These are phyloP conservation scores for Sebastolobus altivelis DNA, from an alignment of 2,797 vertebrate species.

Conservation along the genomic window DNA sequence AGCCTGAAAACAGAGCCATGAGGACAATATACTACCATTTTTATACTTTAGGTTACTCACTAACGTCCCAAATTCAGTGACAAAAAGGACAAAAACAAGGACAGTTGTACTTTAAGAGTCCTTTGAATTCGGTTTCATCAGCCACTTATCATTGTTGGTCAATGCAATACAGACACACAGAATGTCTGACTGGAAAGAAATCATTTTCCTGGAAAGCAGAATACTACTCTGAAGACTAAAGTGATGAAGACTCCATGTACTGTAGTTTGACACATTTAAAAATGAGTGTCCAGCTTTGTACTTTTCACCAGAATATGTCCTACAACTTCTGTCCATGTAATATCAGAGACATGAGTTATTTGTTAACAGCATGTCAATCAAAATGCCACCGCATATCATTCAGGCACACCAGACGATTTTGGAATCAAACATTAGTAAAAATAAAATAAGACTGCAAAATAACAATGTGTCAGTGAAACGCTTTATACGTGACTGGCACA, in stretches of 20 bases:
- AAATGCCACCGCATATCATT: background rate
- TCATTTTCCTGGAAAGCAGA: conserved; percentile 20
- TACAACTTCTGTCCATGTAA: background rate
- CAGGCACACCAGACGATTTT: background rate
- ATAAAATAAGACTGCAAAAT: background rate
- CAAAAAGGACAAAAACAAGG: background rate
- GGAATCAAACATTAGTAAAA: background rate
- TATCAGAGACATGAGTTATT: background rate
- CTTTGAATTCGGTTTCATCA: conserved; percentile 9
- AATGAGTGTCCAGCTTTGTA: background rate
- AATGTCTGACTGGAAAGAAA: background rate
- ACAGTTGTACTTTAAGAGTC: background rate
- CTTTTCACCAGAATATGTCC: background rate
- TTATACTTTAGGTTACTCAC: background rate
- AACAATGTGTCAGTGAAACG: background rate
- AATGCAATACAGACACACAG: background rate
- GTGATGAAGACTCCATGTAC: conserved; percentile 1
- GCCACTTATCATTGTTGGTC: conserved; percentile 11
- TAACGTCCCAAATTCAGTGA: background rate
- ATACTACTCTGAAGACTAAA: background rate
- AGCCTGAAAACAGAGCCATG: too few species aligned
- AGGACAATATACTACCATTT: background rate
- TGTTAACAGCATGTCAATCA: background rate
- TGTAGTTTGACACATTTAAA: background rate
- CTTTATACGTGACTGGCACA: conserved; percentile 30